phyloP scores from a whole-genome alignment of 2,797 vertebrate species.

The Linurgus olivaceus region DNA sequence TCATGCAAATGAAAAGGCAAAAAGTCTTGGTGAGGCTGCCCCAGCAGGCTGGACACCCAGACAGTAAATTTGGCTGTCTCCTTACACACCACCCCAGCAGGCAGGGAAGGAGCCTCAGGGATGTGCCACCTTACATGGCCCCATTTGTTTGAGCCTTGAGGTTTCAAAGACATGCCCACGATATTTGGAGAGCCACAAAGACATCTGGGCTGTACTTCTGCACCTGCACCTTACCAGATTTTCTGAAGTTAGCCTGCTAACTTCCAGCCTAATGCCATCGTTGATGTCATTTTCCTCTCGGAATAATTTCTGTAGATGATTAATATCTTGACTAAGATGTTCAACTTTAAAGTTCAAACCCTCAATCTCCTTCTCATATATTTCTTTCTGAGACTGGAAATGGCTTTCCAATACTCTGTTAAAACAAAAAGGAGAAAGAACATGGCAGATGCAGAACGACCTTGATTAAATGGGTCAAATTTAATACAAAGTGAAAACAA shows the following conservation, averaged over 20 bases:
- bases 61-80: neutral
- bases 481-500: neutral
- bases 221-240: slow-evolving; percentile 81
- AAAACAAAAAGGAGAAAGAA: neutral
- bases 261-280: slow-evolving; percentile 86
- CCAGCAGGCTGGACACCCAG: neutral
- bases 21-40: neutral
- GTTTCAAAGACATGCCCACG: neutral
- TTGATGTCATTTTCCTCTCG: slow-evolving; percentile 89
- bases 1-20: neutral
- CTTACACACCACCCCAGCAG: neutral
- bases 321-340: slow-evolving; percentile 89
- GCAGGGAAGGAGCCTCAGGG: neutral
- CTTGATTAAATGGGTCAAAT: neutral
- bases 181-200: neutral
- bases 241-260: slow-evolving; percentile 87
- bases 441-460: neutral
- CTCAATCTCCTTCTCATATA: slow-evolving; percentile 86
- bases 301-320: slow-evolving; percentile 87
- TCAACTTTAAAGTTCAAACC: slow-evolving; percentile 86
- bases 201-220: neutral
- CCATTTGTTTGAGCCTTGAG: fast-evolving
- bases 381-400: slow-evolving; percentile 86
- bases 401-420: slow-evolving; percentile 87
- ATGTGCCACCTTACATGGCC: neutral